Evolutionary conservation across 30 jellyfish, hydroid and myxozoan species (phyloP).

Genomic region (Chrysaora quinquecirrha): DNA sequence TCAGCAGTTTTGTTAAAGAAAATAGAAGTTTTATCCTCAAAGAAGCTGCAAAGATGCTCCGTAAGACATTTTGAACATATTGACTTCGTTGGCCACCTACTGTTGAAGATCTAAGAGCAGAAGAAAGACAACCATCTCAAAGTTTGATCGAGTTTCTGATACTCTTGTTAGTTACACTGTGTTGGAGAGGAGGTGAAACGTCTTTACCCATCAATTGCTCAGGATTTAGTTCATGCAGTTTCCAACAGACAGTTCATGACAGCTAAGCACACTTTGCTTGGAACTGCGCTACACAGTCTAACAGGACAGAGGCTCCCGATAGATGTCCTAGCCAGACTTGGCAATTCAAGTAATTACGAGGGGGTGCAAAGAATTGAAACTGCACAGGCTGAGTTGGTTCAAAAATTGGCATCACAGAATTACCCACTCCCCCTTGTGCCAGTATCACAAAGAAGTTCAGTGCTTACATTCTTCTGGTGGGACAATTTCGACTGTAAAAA

Average conservation of each 20-base stretch:
- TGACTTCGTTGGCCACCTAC: slow-evolving; percentile 4
- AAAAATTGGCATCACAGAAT: too few relatives aligned
- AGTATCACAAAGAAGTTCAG: not conserved
- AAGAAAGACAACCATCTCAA: slow-evolving; percentile 3
- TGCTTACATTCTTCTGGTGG: slow-evolving; percentile 40
- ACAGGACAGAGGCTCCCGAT: not conserved
- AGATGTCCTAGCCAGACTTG: not conserved
- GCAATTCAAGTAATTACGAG: slow-evolving; percentile 6
- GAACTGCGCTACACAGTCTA: slow-evolving; percentile 1
- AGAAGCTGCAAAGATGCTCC: slow-evolving; percentile 1
- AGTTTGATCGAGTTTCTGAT: not conserved
- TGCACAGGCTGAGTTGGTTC: too few relatives aligned
- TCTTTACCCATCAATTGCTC: not conserved
- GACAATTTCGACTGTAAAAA: too few relatives aligned
- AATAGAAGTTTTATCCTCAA: not conserved
- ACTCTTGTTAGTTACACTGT: too few relatives aligned
- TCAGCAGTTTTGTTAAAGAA: not conserved
- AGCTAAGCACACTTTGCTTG: not conserved
- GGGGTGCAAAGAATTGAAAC: slow-evolving; percentile 10
- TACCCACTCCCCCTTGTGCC: too few relatives aligned
- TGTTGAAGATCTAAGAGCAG: not conserved
- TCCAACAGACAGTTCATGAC: not conserved
- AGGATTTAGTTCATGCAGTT: not conserved
- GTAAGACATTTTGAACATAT: not conserved
- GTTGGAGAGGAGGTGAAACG: not conserved